phyloP scores from a whole-genome alignment of 2,797 vertebrate species.

The Pantherophis alleghaniensis region DNA sequence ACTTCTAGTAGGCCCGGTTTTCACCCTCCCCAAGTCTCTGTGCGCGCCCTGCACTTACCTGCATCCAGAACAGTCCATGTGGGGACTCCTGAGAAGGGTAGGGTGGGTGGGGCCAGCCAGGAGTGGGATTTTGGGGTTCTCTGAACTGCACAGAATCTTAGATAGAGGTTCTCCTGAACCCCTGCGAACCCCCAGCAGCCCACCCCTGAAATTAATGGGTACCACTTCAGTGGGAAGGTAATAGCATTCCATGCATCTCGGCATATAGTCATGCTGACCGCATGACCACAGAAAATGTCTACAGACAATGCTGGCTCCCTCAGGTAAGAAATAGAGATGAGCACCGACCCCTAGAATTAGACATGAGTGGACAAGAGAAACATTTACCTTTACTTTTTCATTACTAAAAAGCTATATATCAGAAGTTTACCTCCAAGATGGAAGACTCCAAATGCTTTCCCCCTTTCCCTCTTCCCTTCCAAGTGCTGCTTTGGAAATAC shows the following conservation, averaged over 20 bases:
- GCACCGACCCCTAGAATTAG: not conserved
- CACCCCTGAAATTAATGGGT: too few species aligned
- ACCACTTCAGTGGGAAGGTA: not conserved
- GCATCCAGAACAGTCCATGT: too few species aligned
- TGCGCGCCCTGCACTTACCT: too few species aligned
- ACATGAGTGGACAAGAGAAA: not conserved
- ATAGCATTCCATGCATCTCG: not conserved
- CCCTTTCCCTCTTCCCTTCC: not conserved
- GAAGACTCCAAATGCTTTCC: not conserved
- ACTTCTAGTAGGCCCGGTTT: too few species aligned
- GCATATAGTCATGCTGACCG: not conserved
- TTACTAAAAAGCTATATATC: not conserved
- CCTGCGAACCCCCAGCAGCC: too few species aligned
- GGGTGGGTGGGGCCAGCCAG: too few species aligned
- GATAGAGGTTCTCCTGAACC: too few species aligned
- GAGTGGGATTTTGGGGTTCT: too few species aligned
- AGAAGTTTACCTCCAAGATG: not conserved
- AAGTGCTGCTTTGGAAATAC: not conserved
- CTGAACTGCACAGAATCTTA: too few species aligned
- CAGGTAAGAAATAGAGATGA: not conserved
- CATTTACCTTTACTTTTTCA: too few species aligned
- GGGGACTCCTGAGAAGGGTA: too few species aligned
- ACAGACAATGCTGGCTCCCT: not conserved
- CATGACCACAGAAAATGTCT: not conserved
- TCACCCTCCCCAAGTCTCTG: too few species aligned